phyloP scores from a whole-genome alignment of 2,888 invertebrate genomes.

The Oscheius myriophilus region DNA sequence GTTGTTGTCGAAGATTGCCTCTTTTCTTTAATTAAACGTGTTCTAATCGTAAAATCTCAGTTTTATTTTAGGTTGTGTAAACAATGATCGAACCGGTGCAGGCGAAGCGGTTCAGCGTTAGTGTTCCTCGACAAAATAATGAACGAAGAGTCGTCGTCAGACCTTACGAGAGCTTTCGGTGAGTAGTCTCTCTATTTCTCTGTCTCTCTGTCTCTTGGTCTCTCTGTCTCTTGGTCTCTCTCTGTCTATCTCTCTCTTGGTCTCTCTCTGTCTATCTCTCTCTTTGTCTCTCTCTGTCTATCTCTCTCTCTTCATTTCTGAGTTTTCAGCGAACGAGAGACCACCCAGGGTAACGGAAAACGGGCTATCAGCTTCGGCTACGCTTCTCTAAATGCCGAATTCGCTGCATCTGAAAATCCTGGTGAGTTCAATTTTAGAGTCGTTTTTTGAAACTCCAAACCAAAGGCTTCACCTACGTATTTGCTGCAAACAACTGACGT shows the following conservation, averaged over 20 bases:
- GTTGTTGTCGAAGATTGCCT: too few species aligned
- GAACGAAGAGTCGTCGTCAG: conserved; percentile 49
- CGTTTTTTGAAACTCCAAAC: too few species aligned
- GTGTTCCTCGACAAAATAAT: conserved; percentile 24
- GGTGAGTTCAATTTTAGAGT: too few species aligned
- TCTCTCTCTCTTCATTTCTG: background rate
- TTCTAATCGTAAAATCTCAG: too few species aligned
- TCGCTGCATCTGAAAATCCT: background rate
- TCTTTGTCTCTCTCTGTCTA: background rate
- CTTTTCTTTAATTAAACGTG: too few species aligned
- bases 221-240: too few species aligned
- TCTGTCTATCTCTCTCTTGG: too few species aligned
- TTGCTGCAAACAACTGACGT: too few species aligned
- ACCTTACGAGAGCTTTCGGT: conserved; percentile 56
- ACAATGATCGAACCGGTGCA: too few species aligned
- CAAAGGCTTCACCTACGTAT: too few species aligned
- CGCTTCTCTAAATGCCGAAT: conserved; percentile 24
- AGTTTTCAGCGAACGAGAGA: conserved; percentile 1
- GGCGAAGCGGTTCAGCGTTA: conserved; percentile 4
- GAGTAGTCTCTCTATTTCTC: conserved; percentile 5
- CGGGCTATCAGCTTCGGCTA: conserved; percentile 26
- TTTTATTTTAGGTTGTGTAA: too few species aligned
- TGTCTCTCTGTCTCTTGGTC: background rate
- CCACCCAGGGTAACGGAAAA: conserved; percentile 14
- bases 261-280: background rate